These are phyloP conservation scores for Eptesicus fuscus DNA, from an alignment of 2,113 vertebrate genomes.

Conservation along the genomic window DNA sequence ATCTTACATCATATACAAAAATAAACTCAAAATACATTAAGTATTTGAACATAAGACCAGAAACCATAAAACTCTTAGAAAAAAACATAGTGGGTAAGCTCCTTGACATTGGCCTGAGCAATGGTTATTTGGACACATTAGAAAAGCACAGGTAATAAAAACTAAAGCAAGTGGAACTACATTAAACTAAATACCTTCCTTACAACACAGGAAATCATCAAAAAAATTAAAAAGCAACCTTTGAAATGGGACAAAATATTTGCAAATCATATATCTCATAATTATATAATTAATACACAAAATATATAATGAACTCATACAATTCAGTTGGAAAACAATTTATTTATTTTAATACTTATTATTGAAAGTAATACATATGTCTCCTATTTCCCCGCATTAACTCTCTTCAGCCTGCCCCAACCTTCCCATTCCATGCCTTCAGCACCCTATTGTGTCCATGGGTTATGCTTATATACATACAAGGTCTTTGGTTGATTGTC, in stretches of 20 bases:
- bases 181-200: background rate
- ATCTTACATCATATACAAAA: background rate
- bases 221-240: background rate
- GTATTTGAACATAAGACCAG: background rate
- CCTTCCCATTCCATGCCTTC: too few relatives aligned
- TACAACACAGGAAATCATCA: background rate
- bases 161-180: background rate
- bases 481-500: too few relatives aligned
- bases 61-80: background rate
- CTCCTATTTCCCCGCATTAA: too few relatives aligned
- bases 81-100: background rate
- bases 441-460: too few relatives aligned
- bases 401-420: too few relatives aligned
- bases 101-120: background rate
- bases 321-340: background rate
- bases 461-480: too few relatives aligned
- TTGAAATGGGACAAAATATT: background rate
- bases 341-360: background rate
- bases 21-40: background rate
- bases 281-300: background rate
- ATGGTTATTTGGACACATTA: background rate
- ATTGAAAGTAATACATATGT: too few relatives aligned
- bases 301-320: background rate
- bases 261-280: background rate
- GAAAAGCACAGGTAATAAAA: background rate